phyloP scores from a whole-genome alignment of 2,113 vertebrate genomes.

The Parus major region DNA sequence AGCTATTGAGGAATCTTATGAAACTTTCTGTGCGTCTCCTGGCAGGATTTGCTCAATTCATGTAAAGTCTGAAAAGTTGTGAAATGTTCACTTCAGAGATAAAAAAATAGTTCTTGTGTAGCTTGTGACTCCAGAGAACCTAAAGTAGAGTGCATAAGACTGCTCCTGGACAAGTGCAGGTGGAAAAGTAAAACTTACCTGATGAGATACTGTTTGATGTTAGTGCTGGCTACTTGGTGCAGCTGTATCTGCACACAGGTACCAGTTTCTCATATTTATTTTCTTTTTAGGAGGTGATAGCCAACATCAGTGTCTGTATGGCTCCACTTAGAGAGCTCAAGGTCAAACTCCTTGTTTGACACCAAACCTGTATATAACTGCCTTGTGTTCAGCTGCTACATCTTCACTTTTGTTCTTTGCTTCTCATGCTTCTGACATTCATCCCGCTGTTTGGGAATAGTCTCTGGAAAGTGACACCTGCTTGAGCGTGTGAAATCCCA shows the following conservation, averaged over 20 bases:
- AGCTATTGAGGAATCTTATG: conserved; percentile 21
- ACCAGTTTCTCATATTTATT: background rate
- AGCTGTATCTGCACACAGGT: background rate
- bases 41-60: background rate
- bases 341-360: background rate
- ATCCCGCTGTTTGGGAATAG: background rate
- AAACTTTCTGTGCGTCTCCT: background rate
- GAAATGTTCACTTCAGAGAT: background rate
- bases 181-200: background rate
- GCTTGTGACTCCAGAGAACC: background rate
- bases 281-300: background rate
- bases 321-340: background rate
- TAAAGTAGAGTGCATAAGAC: background rate
- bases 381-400: background rate
- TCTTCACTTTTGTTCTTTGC: background rate
- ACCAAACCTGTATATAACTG: background rate
- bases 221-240: background rate
- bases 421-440: background rate
- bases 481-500: background rate
- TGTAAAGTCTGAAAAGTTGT: background rate
- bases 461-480: background rate
- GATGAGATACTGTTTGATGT: background rate
- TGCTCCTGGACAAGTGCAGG: rapidly evolving
- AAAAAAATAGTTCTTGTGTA: background rate
- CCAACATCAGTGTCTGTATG: background rate